phyloP scores from a whole-genome alignment of 2,888 invertebrate species.

The Tinea trinotella region DNA sequence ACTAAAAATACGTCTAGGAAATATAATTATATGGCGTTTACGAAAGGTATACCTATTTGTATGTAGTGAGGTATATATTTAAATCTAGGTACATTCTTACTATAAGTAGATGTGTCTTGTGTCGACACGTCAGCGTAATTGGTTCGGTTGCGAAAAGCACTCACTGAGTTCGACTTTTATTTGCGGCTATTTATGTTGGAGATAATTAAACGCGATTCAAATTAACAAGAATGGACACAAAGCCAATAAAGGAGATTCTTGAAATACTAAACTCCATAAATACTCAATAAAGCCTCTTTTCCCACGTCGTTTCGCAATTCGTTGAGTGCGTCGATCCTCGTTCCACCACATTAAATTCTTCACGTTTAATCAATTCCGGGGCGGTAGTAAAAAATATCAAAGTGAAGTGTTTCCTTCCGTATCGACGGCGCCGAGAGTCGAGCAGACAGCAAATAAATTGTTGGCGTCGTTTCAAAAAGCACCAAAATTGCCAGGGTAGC shows the following conservation, averaged over 20 bases:
- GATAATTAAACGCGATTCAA: slow-evolving; percentile 34
- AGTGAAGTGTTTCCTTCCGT: slow-evolving; percentile 51
- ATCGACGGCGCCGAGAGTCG: slow-evolving; percentile 43
- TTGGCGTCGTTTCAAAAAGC: slow-evolving; percentile 62
- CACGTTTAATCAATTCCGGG: slow-evolving; percentile 58
- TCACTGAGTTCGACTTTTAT: neutral
- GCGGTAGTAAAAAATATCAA: slow-evolving; percentile 46
- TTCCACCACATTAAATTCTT: slow-evolving; percentile 59
- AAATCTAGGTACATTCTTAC: neutral
- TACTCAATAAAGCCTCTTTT: slow-evolving; percentile 46
- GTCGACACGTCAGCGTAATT: neutral
- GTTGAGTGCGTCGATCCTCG: slow-evolving; percentile 39
- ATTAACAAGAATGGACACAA: slow-evolving; percentile 36
- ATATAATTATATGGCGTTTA: slow-evolving; percentile 1
- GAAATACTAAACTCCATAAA: slow-evolving; percentile 48
- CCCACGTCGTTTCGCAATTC: slow-evolving; percentile 45
- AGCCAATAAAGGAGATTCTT: slow-evolving; percentile 47
- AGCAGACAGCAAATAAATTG: slow-evolving; percentile 61
- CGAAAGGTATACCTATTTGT: neutral
- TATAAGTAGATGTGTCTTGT: neutral
- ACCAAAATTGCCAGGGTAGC: slow-evolving; percentile 52
- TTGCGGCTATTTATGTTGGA: neutral
- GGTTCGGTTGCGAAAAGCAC: neutral
- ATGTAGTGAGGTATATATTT: neutral
- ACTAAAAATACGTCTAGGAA: neutral